These are phyloP conservation scores for Pocillopora meandrina DNA, from an alignment of 92 coral and sea anemone species.

Conservation along the genomic window DNA sequence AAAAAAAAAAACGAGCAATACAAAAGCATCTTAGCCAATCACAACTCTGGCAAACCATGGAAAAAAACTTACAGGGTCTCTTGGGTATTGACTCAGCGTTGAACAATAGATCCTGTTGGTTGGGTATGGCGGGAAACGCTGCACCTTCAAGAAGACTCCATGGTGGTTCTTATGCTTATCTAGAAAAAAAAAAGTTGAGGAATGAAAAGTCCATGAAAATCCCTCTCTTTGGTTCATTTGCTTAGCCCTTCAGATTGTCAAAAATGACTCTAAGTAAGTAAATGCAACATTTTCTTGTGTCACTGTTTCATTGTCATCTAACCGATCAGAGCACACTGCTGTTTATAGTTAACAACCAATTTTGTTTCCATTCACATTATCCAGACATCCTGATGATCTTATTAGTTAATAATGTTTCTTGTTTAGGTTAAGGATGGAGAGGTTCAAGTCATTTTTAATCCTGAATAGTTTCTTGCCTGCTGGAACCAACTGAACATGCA, in stretches of 20 bases:
- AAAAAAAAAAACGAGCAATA: not conserved
- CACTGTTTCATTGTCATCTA: not conserved
- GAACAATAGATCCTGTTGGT: slow-evolving; percentile 92
- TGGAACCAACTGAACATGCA: not conserved
- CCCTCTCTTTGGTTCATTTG: too few species aligned
- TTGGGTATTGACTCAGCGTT: slow-evolving; percentile 89
- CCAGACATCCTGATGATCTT: too few species aligned
- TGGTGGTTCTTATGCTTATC: slow-evolving; percentile 81
- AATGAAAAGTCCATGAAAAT: too few species aligned
- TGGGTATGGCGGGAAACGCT: slow-evolving; percentile 86
- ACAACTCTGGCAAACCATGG: not conserved
- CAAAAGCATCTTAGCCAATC: not conserved
- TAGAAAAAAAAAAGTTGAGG: slow-evolving; percentile 12
- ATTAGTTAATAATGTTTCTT: too few species aligned
- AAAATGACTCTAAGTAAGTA: too few species aligned
- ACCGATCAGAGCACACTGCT: not conserved
- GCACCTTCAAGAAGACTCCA: slow-evolving; percentile 88
- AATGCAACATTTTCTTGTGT: too few species aligned
- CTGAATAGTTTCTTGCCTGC: too few species aligned
- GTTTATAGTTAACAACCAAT: not conserved
- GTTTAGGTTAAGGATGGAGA: too few species aligned
- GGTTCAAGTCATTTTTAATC: too few species aligned
- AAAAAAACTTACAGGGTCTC: slow-evolving; percentile 69
- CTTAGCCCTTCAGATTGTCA: too few species aligned
- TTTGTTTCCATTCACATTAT: too few species aligned